Evolutionary conservation across 2,888 invertebrate species (phyloP).

Genomic region (Drosophila setosimentum): DNA sequence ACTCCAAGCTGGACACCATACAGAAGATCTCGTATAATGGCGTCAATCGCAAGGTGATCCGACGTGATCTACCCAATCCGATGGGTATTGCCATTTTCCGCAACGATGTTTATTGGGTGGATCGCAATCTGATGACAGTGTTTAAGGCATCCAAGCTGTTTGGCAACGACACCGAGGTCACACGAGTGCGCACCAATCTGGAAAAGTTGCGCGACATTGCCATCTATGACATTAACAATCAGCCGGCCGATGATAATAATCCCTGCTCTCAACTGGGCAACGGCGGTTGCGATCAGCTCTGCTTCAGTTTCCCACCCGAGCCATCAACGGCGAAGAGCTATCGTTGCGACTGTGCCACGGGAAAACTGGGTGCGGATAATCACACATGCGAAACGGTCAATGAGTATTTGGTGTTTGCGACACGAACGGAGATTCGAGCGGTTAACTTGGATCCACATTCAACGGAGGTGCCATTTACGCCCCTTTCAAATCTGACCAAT

Average conservation of each 20-base stretch:
- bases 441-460: conserved; percentile 94
- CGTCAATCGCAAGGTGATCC: conserved; percentile 92
- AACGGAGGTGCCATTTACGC: conserved; percentile 93
- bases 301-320: conserved; percentile 95
- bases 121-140: conserved; percentile 94
- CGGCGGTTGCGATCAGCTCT: conserved; percentile 96
- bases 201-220: conserved; percentile 95
- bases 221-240: conserved; percentile 95
- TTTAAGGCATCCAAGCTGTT: conserved; percentile 92
- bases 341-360: conserved; percentile 96
- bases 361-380: conserved; percentile 88
- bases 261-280: conserved; percentile 92
- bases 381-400: conserved; percentile 93
- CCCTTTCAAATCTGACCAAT: conserved; percentile 94
- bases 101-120: conserved; percentile 96
- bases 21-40: conserved; percentile 95
- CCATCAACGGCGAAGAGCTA: conserved; percentile 86
- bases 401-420: conserved; percentile 97
- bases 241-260: conserved; percentile 93
- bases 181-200: conserved; percentile 92
- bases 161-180: conserved; percentile 90
- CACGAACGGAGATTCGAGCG: conserved; percentile 96
- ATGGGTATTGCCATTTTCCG: conserved; percentile 96
- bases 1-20: conserved; percentile 96
- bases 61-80: conserved; percentile 95